Conservation (phyloP, 2,888 invertebrate genomes). For the Osmoderma eremita region DNA sequence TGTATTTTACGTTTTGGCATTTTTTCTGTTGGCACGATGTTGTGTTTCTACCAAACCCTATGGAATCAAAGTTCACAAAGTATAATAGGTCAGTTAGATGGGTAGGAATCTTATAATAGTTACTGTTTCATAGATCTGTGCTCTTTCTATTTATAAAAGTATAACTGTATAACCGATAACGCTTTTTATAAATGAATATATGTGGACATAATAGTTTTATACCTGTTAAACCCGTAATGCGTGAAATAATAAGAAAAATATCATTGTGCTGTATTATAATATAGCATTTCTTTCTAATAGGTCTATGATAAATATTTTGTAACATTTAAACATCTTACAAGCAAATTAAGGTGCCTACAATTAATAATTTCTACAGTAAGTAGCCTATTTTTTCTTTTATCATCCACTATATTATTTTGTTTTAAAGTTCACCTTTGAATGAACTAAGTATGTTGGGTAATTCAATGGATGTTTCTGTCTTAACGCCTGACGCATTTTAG, state of each 20-base stretch:
- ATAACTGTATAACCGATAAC: slow-evolving; percentile 4
- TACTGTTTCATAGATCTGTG: slow-evolving; percentile 19
- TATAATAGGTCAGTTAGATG: background rate
- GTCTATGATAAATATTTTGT: background rate
- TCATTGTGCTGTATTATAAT: slow-evolving; percentile 5
- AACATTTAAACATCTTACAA: no score
- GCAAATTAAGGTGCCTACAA: no score
- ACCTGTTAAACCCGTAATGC: slow-evolving; percentile 16
- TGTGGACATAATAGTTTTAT: slow-evolving; percentile 33
- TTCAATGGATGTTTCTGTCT: background rate
- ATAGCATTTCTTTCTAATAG: slow-evolving; percentile 14
- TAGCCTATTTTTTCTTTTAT: no score
- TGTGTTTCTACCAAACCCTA: background rate
- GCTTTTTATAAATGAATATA: slow-evolving; percentile 31
- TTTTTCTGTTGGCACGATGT: background rate
- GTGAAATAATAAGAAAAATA: slow-evolving; percentile 1
- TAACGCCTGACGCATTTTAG: background rate
- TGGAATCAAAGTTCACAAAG: no score
- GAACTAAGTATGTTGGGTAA: no score
- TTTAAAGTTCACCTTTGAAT: no score
- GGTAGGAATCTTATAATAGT: background rate
- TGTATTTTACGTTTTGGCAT: no score
- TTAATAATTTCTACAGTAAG: no score
- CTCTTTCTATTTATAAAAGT: slow-evolving; percentile 10
- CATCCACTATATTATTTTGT: no score